A percentile compares a stretch with the other conserved stretches of the same genome.
Conservation (phyloP, 1,140 invertebrate genomes). For the Helicoverpa armigera region DNA sequence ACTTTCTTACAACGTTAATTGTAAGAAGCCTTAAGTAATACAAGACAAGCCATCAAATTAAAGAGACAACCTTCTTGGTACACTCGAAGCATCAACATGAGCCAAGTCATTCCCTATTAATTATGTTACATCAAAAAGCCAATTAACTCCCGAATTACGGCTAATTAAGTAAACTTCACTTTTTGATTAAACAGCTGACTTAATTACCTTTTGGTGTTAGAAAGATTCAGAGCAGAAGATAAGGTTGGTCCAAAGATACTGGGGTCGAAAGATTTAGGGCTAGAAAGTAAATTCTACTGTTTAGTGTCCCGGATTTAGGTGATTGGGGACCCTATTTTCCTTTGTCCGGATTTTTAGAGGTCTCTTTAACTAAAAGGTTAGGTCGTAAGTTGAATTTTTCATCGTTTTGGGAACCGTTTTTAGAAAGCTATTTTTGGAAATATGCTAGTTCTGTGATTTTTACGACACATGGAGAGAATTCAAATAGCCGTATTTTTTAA, state of each 20-base stretch:
- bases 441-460: too few relatives aligned
- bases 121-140: slow-evolving; percentile 32
- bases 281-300: neutral
- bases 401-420: too few relatives aligned
- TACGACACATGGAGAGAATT: too few relatives aligned
- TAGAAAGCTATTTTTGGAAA: too few relatives aligned
- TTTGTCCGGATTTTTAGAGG: too few relatives aligned
- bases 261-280: neutral
- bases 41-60: neutral
- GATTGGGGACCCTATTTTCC: neutral
- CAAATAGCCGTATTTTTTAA: too few relatives aligned
- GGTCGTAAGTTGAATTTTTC: too few relatives aligned
- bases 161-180: slow-evolving; percentile 44
- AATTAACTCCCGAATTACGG: slow-evolving; percentile 38
- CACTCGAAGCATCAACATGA: neutral
- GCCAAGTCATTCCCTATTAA: slow-evolving; percentile 12
- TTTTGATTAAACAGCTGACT: slow-evolving; percentile 46
- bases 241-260: neutral
- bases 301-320: neutral
- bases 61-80: neutral
- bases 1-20: neutral
- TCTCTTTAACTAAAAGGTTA: neutral
- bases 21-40: neutral
- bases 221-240: slow-evolving; percentile 13
- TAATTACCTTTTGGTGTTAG: slow-evolving; percentile 32